Conservation (phyloP, 2,888 invertebrate genomes). For the Dione juno region DNA sequence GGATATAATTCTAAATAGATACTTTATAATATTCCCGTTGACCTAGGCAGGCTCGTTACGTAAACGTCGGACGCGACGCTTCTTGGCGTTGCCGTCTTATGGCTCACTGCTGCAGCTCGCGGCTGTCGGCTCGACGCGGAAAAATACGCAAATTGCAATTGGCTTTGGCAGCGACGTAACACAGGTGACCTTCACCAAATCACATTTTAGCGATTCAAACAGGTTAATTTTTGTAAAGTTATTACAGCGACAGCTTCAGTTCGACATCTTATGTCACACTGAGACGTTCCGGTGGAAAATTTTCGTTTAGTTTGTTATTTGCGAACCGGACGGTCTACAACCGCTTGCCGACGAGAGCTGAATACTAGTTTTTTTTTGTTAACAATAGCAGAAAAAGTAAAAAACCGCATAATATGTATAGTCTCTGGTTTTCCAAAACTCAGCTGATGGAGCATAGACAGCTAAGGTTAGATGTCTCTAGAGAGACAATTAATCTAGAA, state of each 20-base stretch:
- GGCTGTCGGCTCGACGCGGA: conserved; percentile 46
- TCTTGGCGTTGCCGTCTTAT: conserved; percentile 43
- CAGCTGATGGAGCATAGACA: conserved; percentile 46
- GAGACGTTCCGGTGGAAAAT: background rate
- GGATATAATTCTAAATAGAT: conserved; percentile 13
- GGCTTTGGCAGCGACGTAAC: conserved; percentile 47
- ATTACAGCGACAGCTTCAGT: conserved; percentile 5
- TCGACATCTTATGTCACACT: conserved; percentile 21
- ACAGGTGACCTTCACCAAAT: conserved; percentile 63
- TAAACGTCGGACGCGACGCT: conserved; percentile 51
- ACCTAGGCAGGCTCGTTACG: conserved; percentile 51
- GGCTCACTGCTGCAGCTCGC: conserved; percentile 21
- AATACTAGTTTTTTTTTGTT: background rate
- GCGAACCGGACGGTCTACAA: background rate
- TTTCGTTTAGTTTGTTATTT: background rate
- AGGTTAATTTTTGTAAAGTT: conserved; percentile 25
- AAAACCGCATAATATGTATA: conserved; percentile 25
- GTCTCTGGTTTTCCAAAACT: conserved; percentile 35
- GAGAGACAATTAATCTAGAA: background rate
- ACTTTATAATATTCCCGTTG: conserved; percentile 25
- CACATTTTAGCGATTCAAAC: conserved; percentile 75
- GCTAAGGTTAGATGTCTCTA: conserved; percentile 35
- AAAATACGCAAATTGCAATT: conserved; percentile 53
- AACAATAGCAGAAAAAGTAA: conserved; percentile 26
- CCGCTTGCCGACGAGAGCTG: background rate